These are phyloP conservation scores for Cheilinus undulatus DNA, from an alignment of 2,113 vertebrate genomes.

Conservation along the genomic window DNA sequence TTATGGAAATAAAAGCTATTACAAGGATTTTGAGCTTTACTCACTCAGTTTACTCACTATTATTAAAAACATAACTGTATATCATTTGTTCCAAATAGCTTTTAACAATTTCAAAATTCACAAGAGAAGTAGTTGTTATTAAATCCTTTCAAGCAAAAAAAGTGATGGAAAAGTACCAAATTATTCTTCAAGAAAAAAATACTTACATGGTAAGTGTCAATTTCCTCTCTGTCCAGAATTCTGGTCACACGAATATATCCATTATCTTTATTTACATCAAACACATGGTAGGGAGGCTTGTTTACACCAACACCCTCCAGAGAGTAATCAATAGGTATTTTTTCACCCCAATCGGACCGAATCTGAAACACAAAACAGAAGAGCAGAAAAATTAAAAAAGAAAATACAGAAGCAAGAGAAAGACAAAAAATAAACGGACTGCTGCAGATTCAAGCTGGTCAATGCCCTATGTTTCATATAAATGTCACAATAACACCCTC, in stretches of 20 bases:
- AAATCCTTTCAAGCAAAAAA: not conserved
- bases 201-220: constrained; percentile 76
- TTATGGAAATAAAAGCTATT: too few relatives aligned
- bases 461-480: too few relatives aligned
- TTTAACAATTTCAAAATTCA: not conserved
- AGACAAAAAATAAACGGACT: too few relatives aligned
- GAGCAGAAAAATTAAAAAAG: not conserved
- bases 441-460: too few relatives aligned
- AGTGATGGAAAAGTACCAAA: not conserved
- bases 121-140: not conserved
- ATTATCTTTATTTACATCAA: constrained; percentile 85
- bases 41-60: too few relatives aligned
- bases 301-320: constrained; percentile 86
- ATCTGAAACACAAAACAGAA: constrained; percentile 76
- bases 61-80: too few relatives aligned
- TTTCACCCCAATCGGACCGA: constrained; percentile 84
- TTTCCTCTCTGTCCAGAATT: constrained; percentile 87
- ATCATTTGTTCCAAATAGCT: too few relatives aligned
- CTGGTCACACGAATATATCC: constrained; percentile 88
- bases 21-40: too few relatives aligned
- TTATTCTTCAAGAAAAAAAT: too few relatives aligned
- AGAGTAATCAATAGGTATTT: constrained; percentile 81
- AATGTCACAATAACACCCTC: too few relatives aligned
- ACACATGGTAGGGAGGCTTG: constrained; percentile 84
- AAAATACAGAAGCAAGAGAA: too few relatives aligned